Evolutionary conservation across 1,140 invertebrate species (phyloP).

Genomic region (Carcinoscorpius rotundicauda): DNA sequence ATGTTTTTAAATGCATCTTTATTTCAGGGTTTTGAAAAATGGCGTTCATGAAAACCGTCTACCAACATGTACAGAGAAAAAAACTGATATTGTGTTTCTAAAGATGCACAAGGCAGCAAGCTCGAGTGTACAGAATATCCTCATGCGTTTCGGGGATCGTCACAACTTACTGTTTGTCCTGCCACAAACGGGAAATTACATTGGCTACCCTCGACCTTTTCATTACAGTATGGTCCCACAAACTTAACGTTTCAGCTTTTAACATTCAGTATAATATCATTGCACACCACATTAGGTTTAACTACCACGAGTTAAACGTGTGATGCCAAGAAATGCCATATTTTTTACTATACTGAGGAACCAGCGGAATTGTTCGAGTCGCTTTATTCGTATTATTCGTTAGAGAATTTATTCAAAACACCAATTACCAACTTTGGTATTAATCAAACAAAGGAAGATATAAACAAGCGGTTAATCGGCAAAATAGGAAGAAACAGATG

Average conservation of each 20-base stretch:
- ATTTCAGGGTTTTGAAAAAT: too few species aligned
- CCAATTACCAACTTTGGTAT: too few species aligned
- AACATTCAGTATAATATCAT: slow-evolving; percentile 25
- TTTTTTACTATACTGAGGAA: slow-evolving; percentile 29
- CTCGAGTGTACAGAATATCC: slow-evolving; percentile 38
- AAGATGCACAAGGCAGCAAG: slow-evolving; percentile 42
- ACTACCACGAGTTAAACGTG: slow-evolving; percentile 19
- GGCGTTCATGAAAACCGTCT: too few species aligned
- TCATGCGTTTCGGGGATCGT: slow-evolving; percentile 33
- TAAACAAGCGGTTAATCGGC: too few species aligned
- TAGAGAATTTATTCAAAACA: slow-evolving; percentile 11
- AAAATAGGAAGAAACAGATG: slow-evolving; percentile 28
- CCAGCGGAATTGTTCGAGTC: slow-evolving; percentile 28
- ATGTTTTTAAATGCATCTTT: too few species aligned
- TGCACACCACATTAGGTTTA: slow-evolving; percentile 24
- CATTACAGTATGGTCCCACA: slow-evolving; percentile 21
- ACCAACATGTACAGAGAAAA: too few species aligned
- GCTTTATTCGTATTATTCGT: slow-evolving; percentile 26
- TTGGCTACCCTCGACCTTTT: slow-evolving; percentile 29
- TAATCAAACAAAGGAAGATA: too few species aligned
- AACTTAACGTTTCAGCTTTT: slow-evolving; percentile 2
- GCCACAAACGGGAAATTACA: slow-evolving; percentile 31
- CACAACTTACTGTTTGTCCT: slow-evolving; percentile 34
- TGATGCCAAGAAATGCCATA: slow-evolving; percentile 27
- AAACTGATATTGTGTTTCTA: slow-evolving; percentile 30